Base-by-base conservation (phyloP, 1,140 invertebrate genomes). In the Asobara japonica region DNA sequence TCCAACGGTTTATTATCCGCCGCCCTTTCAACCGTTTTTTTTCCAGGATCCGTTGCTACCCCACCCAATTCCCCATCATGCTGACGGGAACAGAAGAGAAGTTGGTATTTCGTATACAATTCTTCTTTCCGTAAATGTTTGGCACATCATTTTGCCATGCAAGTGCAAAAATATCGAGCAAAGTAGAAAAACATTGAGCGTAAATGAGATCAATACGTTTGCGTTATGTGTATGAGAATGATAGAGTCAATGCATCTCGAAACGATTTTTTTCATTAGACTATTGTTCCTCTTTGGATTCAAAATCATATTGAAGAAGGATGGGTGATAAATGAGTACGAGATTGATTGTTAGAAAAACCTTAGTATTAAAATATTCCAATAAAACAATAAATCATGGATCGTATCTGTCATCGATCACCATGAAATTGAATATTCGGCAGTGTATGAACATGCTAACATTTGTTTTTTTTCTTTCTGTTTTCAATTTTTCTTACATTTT, bases 311-410 rank as follows among this genome's bases (percentile, higher is more conserved):
- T 48, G 16, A 29, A 13, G 41, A 1, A 27, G 41, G 41, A 11
- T n/a, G n/a, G 25, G 27, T 68, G 41, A 68, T 48, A 30, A 56
- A 33, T 69, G 25, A 60, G 45, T 56, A 27, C 22, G 13, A 3
- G 20, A 27, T 56, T 82, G 72, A 78, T 86, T 84, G 78, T 86
- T 87, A 87, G 84, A 87, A 87, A 86, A 86, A 83, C 82, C 84
- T 86, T 87, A 86, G 83, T 86, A 87, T 87, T 87, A 87, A 87
- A 87, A 87, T 87, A 87, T 86, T 84, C 83, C 82, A 87, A 86
- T 86, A 84, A 86, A 87, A 87, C 85, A 87, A 87, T 87, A 87
- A 87, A 87, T 87, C 86, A 86, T 87, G 79, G 81, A 62, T 30
- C n/a, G 18, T 31, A 13, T 29, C 7, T 56, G n/a, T 16, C 76